Conservation (phyloP, 2,113 vertebrate species). For the Pomatostomus ruficeps region DNA sequence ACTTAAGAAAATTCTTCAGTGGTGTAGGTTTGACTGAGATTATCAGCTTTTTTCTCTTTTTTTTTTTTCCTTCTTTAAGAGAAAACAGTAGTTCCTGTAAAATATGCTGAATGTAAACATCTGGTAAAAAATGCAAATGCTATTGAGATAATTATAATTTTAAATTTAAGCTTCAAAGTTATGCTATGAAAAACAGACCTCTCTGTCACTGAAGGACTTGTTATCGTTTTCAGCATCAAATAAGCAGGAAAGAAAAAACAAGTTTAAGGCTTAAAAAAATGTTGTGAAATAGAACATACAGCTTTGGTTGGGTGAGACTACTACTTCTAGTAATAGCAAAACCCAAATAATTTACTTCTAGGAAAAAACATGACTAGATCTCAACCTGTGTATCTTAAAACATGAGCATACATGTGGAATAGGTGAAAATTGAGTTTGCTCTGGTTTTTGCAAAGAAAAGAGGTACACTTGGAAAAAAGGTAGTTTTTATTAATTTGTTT, state of each 20-base stretch:
- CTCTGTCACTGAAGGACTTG: background rate
- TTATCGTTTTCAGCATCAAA: background rate
- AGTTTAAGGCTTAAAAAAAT: background rate
- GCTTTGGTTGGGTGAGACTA: background rate
- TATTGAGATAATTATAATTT: background rate
- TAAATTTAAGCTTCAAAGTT: background rate
- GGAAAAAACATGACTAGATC: accelerated
- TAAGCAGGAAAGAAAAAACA: background rate
- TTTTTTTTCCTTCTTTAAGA: background rate
- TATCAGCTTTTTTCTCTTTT: background rate
- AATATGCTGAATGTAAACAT: background rate
- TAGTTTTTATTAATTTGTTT: accelerated
- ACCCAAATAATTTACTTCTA: background rate
- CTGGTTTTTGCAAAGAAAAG: background rate
- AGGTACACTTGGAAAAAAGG: background rate
- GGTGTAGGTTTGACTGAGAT: background rate
- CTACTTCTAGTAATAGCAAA: background rate
- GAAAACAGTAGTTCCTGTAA: background rate
- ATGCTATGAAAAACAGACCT: background rate
- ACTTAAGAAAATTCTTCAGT: background rate
- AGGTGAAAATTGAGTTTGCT: background rate
- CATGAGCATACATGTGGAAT: accelerated
- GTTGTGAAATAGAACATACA: background rate
- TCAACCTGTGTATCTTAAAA: background rate
- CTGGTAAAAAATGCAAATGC: background rate